Conservation (phyloP, 1,140 invertebrate genomes). For the Drosophila sp. region DNA sequence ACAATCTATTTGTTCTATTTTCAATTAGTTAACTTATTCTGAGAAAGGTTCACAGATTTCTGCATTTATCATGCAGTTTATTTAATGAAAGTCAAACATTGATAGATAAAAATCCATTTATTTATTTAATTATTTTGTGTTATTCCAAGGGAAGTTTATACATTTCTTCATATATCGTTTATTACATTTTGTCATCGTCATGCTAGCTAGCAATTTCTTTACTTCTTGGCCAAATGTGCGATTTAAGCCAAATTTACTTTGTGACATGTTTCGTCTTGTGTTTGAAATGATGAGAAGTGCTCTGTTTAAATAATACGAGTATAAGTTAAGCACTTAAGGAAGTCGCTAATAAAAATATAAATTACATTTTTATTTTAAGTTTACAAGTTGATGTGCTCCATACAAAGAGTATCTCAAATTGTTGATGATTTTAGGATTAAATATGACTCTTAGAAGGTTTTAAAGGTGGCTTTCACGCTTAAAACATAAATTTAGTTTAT, state of each 20-base stretch:
- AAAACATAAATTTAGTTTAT: conserved; percentile 66
- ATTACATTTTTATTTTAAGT: background rate
- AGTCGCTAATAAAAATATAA: background rate
- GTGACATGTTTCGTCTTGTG: conserved; percentile 21
- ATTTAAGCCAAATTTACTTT: conserved; percentile 23
- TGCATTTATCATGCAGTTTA: background rate
- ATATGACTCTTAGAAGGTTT: conserved; percentile 35
- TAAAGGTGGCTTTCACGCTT: conserved; percentile 57
- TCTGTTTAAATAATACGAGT: conserved; percentile 10
- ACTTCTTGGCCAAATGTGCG: conserved; percentile 19
- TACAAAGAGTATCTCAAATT: background rate
- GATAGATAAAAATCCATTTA: no score
- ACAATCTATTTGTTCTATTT: no score
- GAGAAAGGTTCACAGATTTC: no score
- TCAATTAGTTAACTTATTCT: no score
- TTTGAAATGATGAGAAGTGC: conserved; percentile 4
- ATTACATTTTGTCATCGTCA: conserved; percentile 3
- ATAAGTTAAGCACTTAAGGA: background rate
- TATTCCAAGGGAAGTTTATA: background rate
- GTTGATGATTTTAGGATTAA: conserved; percentile 14
- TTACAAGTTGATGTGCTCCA: conserved; percentile 17
- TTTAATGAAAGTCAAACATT: background rate
- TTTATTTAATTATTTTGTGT: no score
- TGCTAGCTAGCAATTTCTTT: conserved; percentile 2
- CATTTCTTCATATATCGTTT: background rate